Evolutionary conservation across 2,888 invertebrate genomes (phyloP), one percentile per base, ranked within the genome.

Genomic region (Limenitis camilla): DNA sequence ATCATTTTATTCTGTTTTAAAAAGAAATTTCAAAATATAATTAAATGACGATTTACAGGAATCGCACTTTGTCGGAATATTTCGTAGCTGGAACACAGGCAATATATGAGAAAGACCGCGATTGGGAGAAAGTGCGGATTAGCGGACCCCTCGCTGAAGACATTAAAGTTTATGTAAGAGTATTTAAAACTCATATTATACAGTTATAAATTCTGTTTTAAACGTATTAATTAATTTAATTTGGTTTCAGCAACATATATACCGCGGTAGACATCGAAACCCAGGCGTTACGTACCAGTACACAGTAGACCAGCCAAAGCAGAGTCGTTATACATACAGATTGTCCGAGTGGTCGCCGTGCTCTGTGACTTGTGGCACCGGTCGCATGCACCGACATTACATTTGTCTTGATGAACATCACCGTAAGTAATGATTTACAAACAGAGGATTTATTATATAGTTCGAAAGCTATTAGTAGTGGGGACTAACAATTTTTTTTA

Each of bases 221-320:
- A 29, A 28, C 6, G 28, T 10, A 6, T 35, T 5, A 33, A 9
- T 7, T 5, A 7, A 32, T 45, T 19, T 19, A 19, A 29, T 28
- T 10, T 45, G 8, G 19, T 58, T 57, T 1, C 69, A 88, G 88
- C 88, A 88, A 88, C 89, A 93, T 51, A 90, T 94, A 63, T 92
- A 92, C 75, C 91, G 93, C 66, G 92, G 92, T 36, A 89, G 89
- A 61, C 90, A 91, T 63, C 90, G 91, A 59, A 96, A 96, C 75
- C 93, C 94, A 0, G 96, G 96, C 44, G 90, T 96, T 33, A 90
- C 90, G 63, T 96, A 94, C 82, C 94, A 95, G 75, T 96, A 96
- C 85, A 95, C 94, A 0, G 90, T 94, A 60, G 81, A 85, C 69
- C 72, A 74, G 43, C 70, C 89, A 80, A 82, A 80, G 73, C 66